Evolutionary conservation across 2,113 vertebrate genomes (phyloP).

Genomic region (Anolis sagrei): DNA sequence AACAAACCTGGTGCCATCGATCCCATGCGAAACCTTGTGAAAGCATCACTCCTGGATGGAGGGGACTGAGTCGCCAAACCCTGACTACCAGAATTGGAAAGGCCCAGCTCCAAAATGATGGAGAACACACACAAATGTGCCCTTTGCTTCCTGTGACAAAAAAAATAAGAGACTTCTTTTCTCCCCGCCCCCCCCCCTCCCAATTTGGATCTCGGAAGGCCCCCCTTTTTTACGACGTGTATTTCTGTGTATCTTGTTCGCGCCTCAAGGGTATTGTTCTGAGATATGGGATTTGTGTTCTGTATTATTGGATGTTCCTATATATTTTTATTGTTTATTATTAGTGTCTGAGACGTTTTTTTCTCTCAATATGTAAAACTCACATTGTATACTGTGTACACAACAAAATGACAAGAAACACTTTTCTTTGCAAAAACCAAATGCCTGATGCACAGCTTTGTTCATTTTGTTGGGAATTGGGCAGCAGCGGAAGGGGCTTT

Average conservation of each 20-base stretch:
- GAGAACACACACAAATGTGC: neutral
- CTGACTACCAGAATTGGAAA: constrained; percentile 2
- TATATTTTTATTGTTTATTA: constrained; percentile 61
- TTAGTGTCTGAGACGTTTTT: constrained; percentile 53
- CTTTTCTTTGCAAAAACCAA: constrained; percentile 55
- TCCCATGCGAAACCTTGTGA: neutral
- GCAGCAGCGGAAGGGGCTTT: neutral
- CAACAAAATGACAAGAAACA: constrained; percentile 59
- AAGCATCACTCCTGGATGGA: neutral
- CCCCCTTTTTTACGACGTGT: constrained; percentile 57
- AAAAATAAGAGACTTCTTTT: neutral
- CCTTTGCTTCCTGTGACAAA: constrained; percentile 17
- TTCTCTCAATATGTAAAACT: constrained; percentile 66
- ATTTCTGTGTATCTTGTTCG: constrained; percentile 59
- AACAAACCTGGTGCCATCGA: neutral
- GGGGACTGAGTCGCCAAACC: constrained; percentile 5
- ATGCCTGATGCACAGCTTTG: constrained; percentile 32
- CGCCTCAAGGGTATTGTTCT: constrained; percentile 66
- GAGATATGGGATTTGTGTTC: constrained; percentile 61
- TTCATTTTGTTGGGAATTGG: constrained; percentile 24
- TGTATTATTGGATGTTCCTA: constrained; percentile 59
- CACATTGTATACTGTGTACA: constrained; percentile 66
- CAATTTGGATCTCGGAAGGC: constrained; percentile 40
- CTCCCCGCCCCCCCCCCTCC: neutral
- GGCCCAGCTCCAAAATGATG: constrained; percentile 17